Evolutionary conservation across 2,797 vertebrate species (phyloP).

Genomic region (Danio tinwini): DNA sequence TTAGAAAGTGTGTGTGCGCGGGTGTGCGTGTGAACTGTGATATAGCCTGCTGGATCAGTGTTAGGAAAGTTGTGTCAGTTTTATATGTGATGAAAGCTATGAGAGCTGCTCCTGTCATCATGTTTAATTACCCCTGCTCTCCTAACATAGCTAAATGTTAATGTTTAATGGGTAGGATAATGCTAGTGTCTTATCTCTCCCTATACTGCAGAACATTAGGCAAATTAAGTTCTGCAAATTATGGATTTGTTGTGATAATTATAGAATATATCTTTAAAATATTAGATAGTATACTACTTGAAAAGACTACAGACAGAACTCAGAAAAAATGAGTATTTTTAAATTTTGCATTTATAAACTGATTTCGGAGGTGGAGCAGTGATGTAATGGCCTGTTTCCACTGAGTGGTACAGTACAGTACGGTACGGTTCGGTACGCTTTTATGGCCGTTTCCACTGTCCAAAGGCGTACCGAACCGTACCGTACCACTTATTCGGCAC

Average conservation of each 20-base stretch:
- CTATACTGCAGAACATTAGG: background rate
- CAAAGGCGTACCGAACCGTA: no score
- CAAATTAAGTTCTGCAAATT: background rate
- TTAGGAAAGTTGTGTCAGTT: constrained; percentile 48
- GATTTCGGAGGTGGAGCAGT: no score
- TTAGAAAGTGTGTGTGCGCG: constrained; percentile 52
- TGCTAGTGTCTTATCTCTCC: constrained; percentile 4
- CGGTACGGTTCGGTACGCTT: no score
- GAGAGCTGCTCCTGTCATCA: constrained; percentile 19
- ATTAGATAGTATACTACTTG: no score
- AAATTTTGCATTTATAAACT: no score
- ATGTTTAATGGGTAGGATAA: constrained; percentile 15
- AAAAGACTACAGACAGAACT: no score
- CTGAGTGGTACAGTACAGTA: no score
- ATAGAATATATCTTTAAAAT: no score
- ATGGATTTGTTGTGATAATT: background rate
- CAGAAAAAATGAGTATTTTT: no score
- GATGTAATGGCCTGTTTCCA: no score
- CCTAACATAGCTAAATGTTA: constrained; percentile 21
- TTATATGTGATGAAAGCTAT: constrained; percentile 52
- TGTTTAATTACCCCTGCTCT: constrained; percentile 18
- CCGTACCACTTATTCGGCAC: no score
- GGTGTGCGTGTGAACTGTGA: constrained; percentile 41
- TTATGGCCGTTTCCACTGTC: no score
- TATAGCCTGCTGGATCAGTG: constrained; percentile 51